These are phyloP conservation scores for Coptodon bakossiorum DNA, from an alignment of 2,113 vertebrate genomes.

Conservation along the genomic window DNA sequence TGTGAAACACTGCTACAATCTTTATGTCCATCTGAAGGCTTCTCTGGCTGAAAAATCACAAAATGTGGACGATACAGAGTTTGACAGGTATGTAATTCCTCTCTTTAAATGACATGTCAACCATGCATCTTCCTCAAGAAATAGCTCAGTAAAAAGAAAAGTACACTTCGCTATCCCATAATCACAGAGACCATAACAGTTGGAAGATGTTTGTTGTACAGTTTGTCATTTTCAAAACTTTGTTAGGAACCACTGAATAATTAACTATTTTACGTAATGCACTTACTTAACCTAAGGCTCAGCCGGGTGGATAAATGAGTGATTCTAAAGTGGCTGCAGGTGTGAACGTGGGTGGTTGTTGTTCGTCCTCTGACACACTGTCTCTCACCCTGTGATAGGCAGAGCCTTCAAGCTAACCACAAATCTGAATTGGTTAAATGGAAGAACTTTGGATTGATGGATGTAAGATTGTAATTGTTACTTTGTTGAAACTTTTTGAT, in stretches of 20 bases:
- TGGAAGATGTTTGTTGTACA: neutral
- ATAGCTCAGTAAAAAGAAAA: neutral
- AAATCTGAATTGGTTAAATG: neutral
- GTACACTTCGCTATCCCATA: neutral
- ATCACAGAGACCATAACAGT: neutral
- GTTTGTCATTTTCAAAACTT: neutral
- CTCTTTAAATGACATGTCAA: neutral
- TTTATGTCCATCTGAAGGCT: neutral
- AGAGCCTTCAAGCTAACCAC: neutral
- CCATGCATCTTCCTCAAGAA: neutral
- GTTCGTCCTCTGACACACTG: neutral
- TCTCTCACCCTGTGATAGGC: neutral
- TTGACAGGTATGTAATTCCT: neutral
- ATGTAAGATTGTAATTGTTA: neutral
- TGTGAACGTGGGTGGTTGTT: neutral
- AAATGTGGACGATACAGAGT: neutral
- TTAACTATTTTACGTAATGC: fast-evolving
- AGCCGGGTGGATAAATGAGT: neutral
- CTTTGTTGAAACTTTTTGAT: neutral
- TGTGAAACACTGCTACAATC: neutral
- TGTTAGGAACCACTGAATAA: neutral
- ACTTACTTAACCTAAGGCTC: neutral
- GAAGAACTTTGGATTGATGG: neutral
- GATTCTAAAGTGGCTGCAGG: neutral
- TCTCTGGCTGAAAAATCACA: neutral